Evolutionary conservation across 2,888 invertebrate species (phyloP).

Genomic region (Chesias legatella): DNA sequence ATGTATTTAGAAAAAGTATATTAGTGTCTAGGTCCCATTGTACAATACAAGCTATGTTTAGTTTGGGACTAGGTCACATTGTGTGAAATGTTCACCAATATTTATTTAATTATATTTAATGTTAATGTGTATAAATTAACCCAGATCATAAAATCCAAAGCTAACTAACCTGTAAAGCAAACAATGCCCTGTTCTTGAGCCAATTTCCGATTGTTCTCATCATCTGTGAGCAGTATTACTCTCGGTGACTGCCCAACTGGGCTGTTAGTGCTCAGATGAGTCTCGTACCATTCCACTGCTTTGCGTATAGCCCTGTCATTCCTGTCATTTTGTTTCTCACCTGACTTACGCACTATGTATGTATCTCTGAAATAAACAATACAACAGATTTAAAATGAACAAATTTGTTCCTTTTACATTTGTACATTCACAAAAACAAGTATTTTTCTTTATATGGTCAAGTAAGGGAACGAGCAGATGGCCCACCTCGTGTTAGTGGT

Average conservation of each 20-base stretch:
- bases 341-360: conserved; percentile 89
- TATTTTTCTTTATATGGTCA: too few species aligned
- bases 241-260: conserved; percentile 64
- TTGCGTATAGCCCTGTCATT: conserved; percentile 94
- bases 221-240: conserved; percentile 91
- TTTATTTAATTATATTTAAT: too few species aligned
- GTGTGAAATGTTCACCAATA: too few species aligned
- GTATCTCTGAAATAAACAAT: conserved; percentile 91
- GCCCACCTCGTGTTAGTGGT: too few species aligned
- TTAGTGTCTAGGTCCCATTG: too few species aligned
- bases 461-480: too few species aligned
- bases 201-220: conserved; percentile 86
- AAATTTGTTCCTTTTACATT: too few species aligned
- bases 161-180: conserved; percentile 83
- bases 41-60: too few species aligned
- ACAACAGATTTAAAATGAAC: too few species aligned
- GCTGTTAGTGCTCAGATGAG: conserved; percentile 81
- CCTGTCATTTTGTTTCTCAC: conserved; percentile 93
- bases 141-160: neutral
- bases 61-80: too few species aligned
- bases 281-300: conserved; percentile 90
- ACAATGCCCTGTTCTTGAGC: conserved; percentile 85
- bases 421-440: too few species aligned
- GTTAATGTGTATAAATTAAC: conserved; percentile 1
- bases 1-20: too few species aligned